Evolutionary conservation across 2,797 vertebrate genomes (phyloP), one percentile per base, ranked within the genome.

Genomic region (Crocidura indochinensis): DNA sequence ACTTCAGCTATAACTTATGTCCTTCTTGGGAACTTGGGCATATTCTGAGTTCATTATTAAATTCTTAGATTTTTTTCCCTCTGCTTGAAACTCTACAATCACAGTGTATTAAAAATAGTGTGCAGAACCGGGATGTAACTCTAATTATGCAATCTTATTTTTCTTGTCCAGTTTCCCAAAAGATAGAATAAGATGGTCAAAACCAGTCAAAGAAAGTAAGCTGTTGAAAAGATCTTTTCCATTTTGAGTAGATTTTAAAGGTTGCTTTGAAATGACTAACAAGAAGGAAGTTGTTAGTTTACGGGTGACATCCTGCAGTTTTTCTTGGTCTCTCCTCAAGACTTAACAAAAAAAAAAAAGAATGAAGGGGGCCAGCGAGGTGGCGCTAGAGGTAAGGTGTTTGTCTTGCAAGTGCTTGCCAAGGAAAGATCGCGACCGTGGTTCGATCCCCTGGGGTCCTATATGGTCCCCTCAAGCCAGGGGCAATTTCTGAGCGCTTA

Each of bases 71-170:
- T 90, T 71, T 90, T 71, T 77, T 47, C 46, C 67, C 75, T 78
- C 83, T 85, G 60, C 44, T 74, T 77, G 0, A 38, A 38, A 74
- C 56, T 85, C 87, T 29, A n/a, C 20, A 53, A 64, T 77, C 69
- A 47, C 51, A 53, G 22, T 81, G 86, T 84, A 69, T 78, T 90
- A 81, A 73, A 38, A 92, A 92, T 38, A 90, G 74, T 76, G 76
- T 92, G 24, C 5, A 96, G 64, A 71, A 80, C 60, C 46, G 84
- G 84, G 11, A 90, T 93, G 78, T 84, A 95, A 95, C 64, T 56
- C 76, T 94, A 94, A 92, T 91, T 92, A 82, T 72, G 85, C 80
- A 85, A 79, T 73, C 96, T 96, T 95, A 89, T 96, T 96, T 38
- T 38, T 38, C 38, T 38, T 74, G 84, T 84, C 95, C 72, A 51